Base-by-base conservation (phyloP, 1,140 invertebrate genomes). In the Parapsyche elsis region DNA sequence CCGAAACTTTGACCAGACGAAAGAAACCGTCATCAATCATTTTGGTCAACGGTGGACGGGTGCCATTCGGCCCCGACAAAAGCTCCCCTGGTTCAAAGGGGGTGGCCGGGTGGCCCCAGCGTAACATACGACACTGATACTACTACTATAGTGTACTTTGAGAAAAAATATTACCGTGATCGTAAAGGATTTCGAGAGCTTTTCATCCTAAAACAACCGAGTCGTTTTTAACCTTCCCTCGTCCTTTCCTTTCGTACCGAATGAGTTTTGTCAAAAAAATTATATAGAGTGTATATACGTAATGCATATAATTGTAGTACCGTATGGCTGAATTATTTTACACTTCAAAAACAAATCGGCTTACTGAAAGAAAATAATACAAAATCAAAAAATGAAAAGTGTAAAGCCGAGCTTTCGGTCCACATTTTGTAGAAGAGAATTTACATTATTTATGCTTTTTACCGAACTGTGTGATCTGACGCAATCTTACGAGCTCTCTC, bases 11-110 rank as follows among this genome's bases (percentile, higher is more conserved):
- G 71, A 45, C 71, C 38, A 49, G 45, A 46, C 45, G 71, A 73
- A 73, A 73, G 71, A 73, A 73, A 73, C 71, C 38, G 45, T 49
- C 71, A 73, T 73, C 45, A 73, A 73, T 73, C 71, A 73, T 49
- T 73, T 73, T 46, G 45, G 71, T 73, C 45, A 73, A 73, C 71
- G 38, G 71, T 45, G 67, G 49, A 53, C 49, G 49, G 49, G 10
- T 53, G 10, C 16, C 49, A 53, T 53, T 16, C 49, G 12, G 10
- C 49, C 12, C 49, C 49, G 49, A 53, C 49, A 53, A 53, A 53
- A 53, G 49, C 49, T 53, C 10, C 49, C 49, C 49, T 38, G 30
- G 30, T 38, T 38, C 30, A 38, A 38, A 38, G 30, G 30, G 30
- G 30, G 30, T 38, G 30, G 30, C 30, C 1, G 30, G 30, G 30